Conservation (phyloP, 92 coral and sea anemone genomes). For the Heteractis magnifica region DNA sequence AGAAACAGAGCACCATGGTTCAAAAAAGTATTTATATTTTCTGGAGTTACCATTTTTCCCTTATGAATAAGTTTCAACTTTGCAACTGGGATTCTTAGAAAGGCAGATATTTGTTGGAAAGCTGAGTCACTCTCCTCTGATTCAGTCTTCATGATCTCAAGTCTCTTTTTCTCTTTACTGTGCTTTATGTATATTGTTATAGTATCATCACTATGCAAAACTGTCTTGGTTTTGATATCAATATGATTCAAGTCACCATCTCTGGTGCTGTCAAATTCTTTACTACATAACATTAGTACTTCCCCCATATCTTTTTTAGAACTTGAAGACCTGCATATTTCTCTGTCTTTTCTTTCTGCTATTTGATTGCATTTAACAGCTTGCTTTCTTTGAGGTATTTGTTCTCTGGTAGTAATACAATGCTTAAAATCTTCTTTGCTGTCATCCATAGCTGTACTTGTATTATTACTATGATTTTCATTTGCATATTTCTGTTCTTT, state of each 20-base stretch:
- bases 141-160: conserved; percentile 29
- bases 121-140: conserved; percentile 20
- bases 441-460: not conserved
- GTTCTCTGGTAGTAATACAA: too few relatives aligned
- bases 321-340: not conserved
- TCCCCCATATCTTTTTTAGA: not conserved
- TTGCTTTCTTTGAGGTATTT: not conserved
- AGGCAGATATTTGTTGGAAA: conserved; percentile 55
- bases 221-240: not conserved
- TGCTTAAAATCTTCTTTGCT: not conserved
- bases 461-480: not conserved
- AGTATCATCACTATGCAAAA: not conserved
- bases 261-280: not conserved
- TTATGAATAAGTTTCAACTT: conserved; percentile 81
- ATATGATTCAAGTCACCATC: not conserved
- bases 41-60: conserved; percentile 69
- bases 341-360: not conserved
- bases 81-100: conserved; percentile 61
- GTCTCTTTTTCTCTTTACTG: conserved; percentile 65
- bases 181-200: conserved; percentile 63
- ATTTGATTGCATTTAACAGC: not conserved
- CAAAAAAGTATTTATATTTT: conserved; percentile 47
- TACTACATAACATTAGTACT: too few relatives aligned
- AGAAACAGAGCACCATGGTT: conserved; percentile 64
- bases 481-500: not conserved